Conservation (phyloP, 2,113 vertebrate species). For the Irena cyanogastra region DNA sequence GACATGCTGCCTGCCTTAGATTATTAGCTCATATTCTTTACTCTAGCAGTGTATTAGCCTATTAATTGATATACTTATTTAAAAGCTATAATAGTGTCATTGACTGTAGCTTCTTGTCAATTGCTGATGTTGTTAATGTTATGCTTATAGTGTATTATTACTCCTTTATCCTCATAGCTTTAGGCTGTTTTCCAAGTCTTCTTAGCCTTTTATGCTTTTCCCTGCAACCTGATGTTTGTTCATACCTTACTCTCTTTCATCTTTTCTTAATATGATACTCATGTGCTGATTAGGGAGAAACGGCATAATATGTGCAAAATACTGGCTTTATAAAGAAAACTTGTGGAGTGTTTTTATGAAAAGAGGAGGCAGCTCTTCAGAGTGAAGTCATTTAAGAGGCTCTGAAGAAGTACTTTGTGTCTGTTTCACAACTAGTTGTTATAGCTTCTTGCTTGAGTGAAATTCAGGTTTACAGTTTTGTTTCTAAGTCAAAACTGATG, state of each 20-base stretch:
- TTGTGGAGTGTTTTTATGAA: background rate
- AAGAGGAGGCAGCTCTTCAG: background rate
- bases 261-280: background rate
- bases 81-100: background rate
- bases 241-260: conserved; percentile 18
- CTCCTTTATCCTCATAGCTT: background rate
- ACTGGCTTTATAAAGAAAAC: background rate
- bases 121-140: background rate
- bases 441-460: background rate
- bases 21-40: background rate
- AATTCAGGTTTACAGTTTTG: background rate
- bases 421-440: background rate
- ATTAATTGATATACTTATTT: background rate
- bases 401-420: background rate
- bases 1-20: background rate
- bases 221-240: background rate
- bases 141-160: background rate
- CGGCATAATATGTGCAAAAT: background rate
- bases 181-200: background rate
- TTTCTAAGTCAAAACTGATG: background rate
- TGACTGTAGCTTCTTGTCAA: background rate
- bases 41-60: background rate
- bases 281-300: background rate
- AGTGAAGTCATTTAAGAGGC: background rate
- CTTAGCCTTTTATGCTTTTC: background rate